These are phyloP conservation scores for Echinometra lucunter DNA, from an alignment of 53 echinoderm and acorn worm genomes.

Conservation along the genomic window DNA sequence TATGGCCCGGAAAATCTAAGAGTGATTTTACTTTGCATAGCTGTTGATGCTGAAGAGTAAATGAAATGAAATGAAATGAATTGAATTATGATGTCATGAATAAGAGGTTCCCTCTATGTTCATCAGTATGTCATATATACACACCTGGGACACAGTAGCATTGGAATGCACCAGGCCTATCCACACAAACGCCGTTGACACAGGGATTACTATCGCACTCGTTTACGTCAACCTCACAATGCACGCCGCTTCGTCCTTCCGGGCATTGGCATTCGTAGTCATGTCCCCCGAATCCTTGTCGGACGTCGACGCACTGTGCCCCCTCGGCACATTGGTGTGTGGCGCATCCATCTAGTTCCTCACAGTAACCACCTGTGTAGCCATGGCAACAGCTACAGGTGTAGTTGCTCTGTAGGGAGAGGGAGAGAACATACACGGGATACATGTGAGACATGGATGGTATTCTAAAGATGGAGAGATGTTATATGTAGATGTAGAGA, in stretches of 20 bases:
- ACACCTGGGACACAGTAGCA: conserved; percentile 97
- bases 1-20: too few relatives aligned
- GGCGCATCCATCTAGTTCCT: conserved; percentile 86
- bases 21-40: too few relatives aligned
- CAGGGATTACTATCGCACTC: conserved; percentile 95
- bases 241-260: conserved; percentile 84
- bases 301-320: conserved; percentile 87
- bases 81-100: not conserved
- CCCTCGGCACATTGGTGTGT: conserved; percentile 80
- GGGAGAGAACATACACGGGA: not conserved
- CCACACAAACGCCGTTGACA: conserved; percentile 86
- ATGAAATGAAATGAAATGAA: too few relatives aligned
- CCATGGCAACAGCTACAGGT: conserved; percentile 85
- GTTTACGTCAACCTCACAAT: conserved; percentile 90
- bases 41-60: too few relatives aligned
- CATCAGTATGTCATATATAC: not conserved
- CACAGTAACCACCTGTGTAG: conserved; percentile 84
- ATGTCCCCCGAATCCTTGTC: conserved; percentile 83
- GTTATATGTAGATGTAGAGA: not conserved
- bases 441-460: not conserved
- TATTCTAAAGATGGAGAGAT: not conserved
- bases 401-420: conserved; percentile 76
- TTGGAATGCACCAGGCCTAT: conserved; percentile 87
- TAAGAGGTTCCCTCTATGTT: not conserved
- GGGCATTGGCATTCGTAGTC: conserved; percentile 92